Evolutionary conservation across 35 echinoderm and acorn worm genomes (phyloP), one percentile per base, ranked within the genome.

Genomic region (Strongylocentrotus purpuratus): DNA sequence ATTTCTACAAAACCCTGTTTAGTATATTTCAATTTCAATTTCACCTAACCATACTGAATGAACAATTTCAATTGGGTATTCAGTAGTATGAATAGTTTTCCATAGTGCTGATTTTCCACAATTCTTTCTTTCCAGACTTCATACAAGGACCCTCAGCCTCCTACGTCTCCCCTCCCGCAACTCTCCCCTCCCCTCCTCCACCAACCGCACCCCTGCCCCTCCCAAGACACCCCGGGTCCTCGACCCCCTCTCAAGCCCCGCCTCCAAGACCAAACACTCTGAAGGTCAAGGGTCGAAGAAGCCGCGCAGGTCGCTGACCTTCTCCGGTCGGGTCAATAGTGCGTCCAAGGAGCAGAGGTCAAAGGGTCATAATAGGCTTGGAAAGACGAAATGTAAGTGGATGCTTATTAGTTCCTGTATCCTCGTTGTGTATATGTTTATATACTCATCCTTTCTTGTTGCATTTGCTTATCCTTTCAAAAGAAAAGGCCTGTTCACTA

Each of bases 341-440:
- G 61, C 92, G 32, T 32, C 58, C 32, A 96, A 94, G 71, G 92
- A 86, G 32, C 94, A 94, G 32, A 95, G 87, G 31, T 90, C 89
- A 9, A 97, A 61, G 91, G 95, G 88, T 95, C 98, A 99, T 89
- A 94, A 87, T 20, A 99, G 96, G 85, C 95, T 99, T 0, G 91
- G 59, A 25, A 92, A 97, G 86, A 95, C 96, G 92, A 85, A 94
- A 31, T 99, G 98, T 99, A 95, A 97, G 98, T 97, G 31, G 4
- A 86, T 9, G 33, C 2, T 55, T 7, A 71, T 71, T 28, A 28
- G 2, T 71, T 71, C 22, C 17, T 71, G 61, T 71, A 50, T 7
- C 48, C 5, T 50, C 48, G 5, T 12, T 50, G 12, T 7, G 12
- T 50, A 7, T 50, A 50, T 50, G 5, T 12, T 50, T 12, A 50